Evolutionary conservation across 2,113 vertebrate genomes (phyloP).

Genomic region (Onychorhynchus coronatus): DNA sequence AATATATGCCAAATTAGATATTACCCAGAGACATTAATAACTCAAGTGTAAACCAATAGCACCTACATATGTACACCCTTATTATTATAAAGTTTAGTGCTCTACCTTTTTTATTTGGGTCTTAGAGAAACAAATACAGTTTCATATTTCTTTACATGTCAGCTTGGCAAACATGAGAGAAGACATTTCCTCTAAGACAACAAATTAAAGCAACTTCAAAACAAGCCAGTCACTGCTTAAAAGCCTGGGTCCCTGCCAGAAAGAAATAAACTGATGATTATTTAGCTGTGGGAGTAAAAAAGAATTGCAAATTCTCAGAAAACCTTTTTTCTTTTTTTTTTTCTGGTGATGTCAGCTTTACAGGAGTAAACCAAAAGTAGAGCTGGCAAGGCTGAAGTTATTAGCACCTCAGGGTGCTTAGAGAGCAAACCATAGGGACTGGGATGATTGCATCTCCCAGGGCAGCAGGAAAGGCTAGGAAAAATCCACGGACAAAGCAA

Average conservation of each 20-base stretch:
- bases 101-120: neutral
- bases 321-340: neutral
- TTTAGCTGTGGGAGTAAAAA: neutral
- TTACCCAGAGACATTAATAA: neutral
- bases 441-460: neutral
- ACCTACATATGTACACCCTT: no score
- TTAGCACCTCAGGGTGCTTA: neutral
- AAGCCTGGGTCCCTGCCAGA: slow-evolving; percentile 10
- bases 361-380: neutral
- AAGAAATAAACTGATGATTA: neutral
- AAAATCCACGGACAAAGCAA: neutral
- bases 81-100: neutral
- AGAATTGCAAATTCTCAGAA: neutral
- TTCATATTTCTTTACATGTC: neutral
- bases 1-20: neutral
- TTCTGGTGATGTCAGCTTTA: neutral
- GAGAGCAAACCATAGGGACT: neutral
- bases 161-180: slow-evolving; percentile 6
- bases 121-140: neutral
- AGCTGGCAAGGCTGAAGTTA: neutral
- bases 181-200: slow-evolving; percentile 8
- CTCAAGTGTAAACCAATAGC: neutral
- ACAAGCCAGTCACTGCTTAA: slow-evolving; percentile 12
- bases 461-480: neutral
- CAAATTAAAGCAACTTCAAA: slow-evolving; percentile 39